phyloP scores from a whole-genome alignment of 2,113 vertebrate species.

The cattle (Bos taurus) region DNA sequence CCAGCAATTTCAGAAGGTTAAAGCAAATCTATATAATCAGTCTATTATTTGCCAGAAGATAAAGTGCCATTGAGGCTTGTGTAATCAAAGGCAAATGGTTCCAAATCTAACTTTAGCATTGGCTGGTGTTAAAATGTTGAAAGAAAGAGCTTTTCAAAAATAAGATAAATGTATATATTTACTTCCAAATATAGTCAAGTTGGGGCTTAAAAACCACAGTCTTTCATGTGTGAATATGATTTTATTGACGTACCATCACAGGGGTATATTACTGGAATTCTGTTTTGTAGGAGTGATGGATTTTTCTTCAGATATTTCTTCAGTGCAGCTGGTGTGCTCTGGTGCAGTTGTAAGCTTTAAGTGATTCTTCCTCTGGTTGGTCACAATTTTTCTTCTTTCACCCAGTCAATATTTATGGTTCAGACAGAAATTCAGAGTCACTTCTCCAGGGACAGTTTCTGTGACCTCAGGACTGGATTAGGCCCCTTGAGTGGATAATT shows the following conservation, averaged over 20 bases:
- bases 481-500: not conserved
- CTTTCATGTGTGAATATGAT: not conserved
- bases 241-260: not conserved
- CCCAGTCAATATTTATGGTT: not conserved
- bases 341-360: not conserved
- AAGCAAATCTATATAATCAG: constrained; percentile 58
- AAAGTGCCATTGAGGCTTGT: constrained; percentile 29
- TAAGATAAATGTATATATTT: constrained; percentile 52
- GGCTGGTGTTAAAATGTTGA: constrained; percentile 11
- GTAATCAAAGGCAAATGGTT: constrained; percentile 55
- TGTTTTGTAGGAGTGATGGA: not conserved
- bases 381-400: constrained; percentile 15
- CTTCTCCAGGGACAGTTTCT: not conserved
- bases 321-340: not conserved
- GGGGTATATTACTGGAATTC: not conserved
- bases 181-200: constrained; percentile 36
- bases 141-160: constrained; percentile 48
- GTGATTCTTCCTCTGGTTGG: not conserved
- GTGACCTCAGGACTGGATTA: not conserved
- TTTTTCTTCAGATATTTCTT: not conserved
- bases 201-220: not conserved
- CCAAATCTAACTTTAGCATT: constrained; percentile 38
- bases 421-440: constrained; percentile 5
- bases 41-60: constrained; percentile 55
- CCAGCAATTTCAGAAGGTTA: constrained; percentile 54